A percentile compares a stretch with the other conserved stretches of the same genome.
Conservation (phyloP, 2,888 invertebrate species). For the Hyposoter dolosus region DNA sequence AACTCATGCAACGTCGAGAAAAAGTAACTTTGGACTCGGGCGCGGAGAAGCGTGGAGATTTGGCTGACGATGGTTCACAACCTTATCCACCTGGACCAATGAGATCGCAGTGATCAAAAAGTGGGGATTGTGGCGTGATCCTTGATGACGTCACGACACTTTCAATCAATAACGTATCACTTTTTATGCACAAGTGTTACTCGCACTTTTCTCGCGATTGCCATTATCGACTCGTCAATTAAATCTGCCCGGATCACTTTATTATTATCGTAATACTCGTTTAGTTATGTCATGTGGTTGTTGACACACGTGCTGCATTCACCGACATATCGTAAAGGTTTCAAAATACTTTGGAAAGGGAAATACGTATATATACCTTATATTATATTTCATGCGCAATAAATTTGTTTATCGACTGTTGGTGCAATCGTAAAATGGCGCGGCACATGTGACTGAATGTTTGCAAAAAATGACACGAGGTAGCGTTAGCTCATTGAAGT, state of each 20-base stretch:
- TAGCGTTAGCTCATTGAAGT: background rate
- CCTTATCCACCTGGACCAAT: constrained; percentile 81
- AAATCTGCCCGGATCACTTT: background rate
- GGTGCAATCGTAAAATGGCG: background rate
- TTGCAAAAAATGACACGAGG: background rate
- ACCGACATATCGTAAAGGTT: constrained; percentile 14
- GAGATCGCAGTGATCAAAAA: constrained; percentile 71
- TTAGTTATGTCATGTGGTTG: constrained; percentile 40
- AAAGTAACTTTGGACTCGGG: constrained; percentile 65
- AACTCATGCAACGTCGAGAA: constrained; percentile 48
- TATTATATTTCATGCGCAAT: background rate
- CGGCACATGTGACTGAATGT: background rate
- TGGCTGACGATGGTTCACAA: constrained; percentile 68
- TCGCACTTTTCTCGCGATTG: constrained; percentile 22
- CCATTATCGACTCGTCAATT: constrained; percentile 37
- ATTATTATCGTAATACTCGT: constrained; percentile 26
- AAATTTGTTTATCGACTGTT: constrained; percentile 25
- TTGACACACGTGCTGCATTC: constrained; percentile 44
- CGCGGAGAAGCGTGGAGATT: constrained; percentile 50
- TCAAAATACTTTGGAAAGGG: background rate
- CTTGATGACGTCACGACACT: constrained; percentile 81
- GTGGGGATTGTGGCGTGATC: constrained; percentile 85
- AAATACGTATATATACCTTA: background rate
- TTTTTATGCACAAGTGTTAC: constrained; percentile 18
- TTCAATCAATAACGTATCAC: constrained; percentile 65